Evolutionary conservation across 2,113 vertebrate genomes (phyloP), one percentile per base, ranked within the genome.

Genomic region (Zootoca vivipara): DNA sequence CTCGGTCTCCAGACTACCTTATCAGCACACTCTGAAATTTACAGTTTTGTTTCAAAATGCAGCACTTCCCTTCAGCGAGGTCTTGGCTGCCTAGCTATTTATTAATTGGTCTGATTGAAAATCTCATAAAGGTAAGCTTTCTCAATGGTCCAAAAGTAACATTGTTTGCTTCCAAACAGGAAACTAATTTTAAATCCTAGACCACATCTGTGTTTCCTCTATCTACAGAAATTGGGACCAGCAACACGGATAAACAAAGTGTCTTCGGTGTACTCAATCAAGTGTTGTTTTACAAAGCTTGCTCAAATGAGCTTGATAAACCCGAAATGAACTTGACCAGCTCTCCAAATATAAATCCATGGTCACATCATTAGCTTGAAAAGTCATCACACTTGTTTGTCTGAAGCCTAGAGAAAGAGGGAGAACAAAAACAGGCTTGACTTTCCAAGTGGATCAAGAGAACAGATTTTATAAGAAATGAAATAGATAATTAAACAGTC

Each of bases 1-100:
- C 86, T 93, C 81, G 88, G 90, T 78, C 90, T 84, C 81, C 84
- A 90, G 1, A 0, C 87, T 69, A 87, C 56, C 77, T 92, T 93
- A 93, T 92, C 89, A 74, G 28, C 86, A 62, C 85, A 91, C 93
- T 93, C 20, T 95, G 52, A 89, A 93, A 95, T 94, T 90, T 92
- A 93, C 83, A 90, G 78, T 82, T 92, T 94, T 94, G 87, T 93
- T 95, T 94, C 89, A n/a, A 93, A 93, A 91, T 35, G 4, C 18
- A 40, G 15, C 80, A 42, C 42, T 92, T 94, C 64, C 0, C 0
- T 78, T 92, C 40, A 89, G 35, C 38, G 89, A 33, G 74, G 5
- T 52, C 87, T 52, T 83, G 28, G 56, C 82, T 74, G 86, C 91
- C 85, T 91, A 30, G 42, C 83, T 86, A 26, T 46, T 70, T 88